These are phyloP conservation scores for Acanthochromis polyacanthus DNA, from an alignment of 2,113 vertebrate species.

Conservation along the genomic window DNA sequence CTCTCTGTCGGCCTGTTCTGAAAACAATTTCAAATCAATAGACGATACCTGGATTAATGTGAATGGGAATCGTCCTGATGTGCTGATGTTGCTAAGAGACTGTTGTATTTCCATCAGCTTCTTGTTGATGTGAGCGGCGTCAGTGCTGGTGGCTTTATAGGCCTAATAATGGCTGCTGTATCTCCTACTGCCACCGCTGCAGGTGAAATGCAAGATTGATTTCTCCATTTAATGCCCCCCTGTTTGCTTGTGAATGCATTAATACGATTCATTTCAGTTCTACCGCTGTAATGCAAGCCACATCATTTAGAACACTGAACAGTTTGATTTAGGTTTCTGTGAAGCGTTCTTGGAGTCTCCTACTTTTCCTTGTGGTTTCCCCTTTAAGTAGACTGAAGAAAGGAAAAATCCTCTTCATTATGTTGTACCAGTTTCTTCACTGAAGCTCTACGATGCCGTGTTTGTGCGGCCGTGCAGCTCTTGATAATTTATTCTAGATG, in stretches of 20 bases:
- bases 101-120: slow-evolving; percentile 31
- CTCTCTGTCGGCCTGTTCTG: background rate
- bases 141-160: slow-evolving; percentile 6
- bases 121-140: slow-evolving; percentile 12
- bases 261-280: background rate
- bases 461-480: background rate
- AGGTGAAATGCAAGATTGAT: slow-evolving; percentile 32
- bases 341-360: background rate
- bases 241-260: slow-evolving; percentile 19
- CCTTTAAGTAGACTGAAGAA: background rate
- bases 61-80: background rate
- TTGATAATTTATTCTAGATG: too few relatives aligned
- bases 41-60: slow-evolving; percentile 20
- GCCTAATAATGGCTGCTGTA: slow-evolving; percentile 14
- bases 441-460: background rate
- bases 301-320: background rate
- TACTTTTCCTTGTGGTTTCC: background rate
- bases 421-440: too few relatives aligned
- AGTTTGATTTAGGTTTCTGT: background rate
- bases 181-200: background rate
- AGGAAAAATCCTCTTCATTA: too few relatives aligned
- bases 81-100: slow-evolving; percentile 48
- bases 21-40: slow-evolving; percentile 37
- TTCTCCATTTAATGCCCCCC: slow-evolving; percentile 17
- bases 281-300: background rate